Base-by-base conservation (phyloP, 2,113 vertebrate genomes). In the Lycocorax pyrrhopterus region DNA sequence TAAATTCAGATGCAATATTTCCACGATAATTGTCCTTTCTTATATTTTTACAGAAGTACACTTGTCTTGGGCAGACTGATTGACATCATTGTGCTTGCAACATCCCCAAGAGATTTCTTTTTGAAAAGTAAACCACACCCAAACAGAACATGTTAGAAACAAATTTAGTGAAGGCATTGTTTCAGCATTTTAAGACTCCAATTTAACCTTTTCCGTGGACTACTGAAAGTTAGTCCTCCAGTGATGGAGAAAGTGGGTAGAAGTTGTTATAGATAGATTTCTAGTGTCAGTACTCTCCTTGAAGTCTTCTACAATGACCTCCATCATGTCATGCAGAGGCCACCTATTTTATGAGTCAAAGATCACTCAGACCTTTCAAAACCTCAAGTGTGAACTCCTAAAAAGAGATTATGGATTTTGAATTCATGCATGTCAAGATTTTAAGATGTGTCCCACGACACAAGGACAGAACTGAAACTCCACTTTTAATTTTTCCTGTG, bases 1-100 rank as follows among this genome's bases (percentile, higher is more conserved):
- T 78, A 92, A 93, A 95, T 64, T 80, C 80, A 95, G 69, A 90
- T 66, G 18, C 30, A 93, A 13, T 51, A 12, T 84, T 94, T 95
- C 59, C 53, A 23, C n/a, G 14, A 79, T 72, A 94, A 90, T 49
- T 23, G 14, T 76, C 67, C 44, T 85, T 81, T 92, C 47, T 84
- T 87, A 7, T 39, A 16, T 68, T 89, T 94, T 79, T 84, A 72
- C 37, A 68, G 56, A 89, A 20, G 16, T 77, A 43, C 41, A 41
- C n/a, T 76, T 74, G 47, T 78, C 63, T 87, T 76, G 78, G 64
- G 75, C 13, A 29, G 39, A 78, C 62, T 96, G 59, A 64, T 37
- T 89, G 72, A 51, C 37, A 76, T 76, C 64, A 72, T 27, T 46
- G 49, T 63, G 20, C 67, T 53, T 91, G 69, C 32, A 43, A 84